These are phyloP conservation scores for Zophobas morio DNA, from an alignment of 1,140 invertebrate species.

Conservation along the genomic window DNA sequence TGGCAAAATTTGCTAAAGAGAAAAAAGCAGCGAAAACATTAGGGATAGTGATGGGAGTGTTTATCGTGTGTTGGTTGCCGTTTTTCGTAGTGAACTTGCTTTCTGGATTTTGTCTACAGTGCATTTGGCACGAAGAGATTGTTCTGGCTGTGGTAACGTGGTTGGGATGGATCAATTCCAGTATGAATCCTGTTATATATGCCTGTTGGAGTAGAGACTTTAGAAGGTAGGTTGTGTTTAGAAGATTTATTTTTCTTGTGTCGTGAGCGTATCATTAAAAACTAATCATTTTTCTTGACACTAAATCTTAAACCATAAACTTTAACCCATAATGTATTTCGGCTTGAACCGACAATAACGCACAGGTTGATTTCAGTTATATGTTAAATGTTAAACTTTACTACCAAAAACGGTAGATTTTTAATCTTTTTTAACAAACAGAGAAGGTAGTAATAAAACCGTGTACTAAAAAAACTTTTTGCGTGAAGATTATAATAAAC, in stretches of 20 bases:
- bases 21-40: slow-evolving; percentile 97
- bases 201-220: slow-evolving; percentile 97
- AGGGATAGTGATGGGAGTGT: slow-evolving; percentile 98
- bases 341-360: too few relatives aligned
- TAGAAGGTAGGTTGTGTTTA: slow-evolving; percentile 79
- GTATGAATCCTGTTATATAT: slow-evolving; percentile 98
- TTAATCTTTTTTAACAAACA: too few relatives aligned
- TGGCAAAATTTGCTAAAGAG: slow-evolving; percentile 94
- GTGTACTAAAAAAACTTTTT: too few relatives aligned
- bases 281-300: too few relatives aligned
- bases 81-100: slow-evolving; percentile 98
- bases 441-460: too few relatives aligned
- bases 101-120: slow-evolving; percentile 90
- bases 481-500: too few relatives aligned
- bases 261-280: too few relatives aligned
- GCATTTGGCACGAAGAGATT: slow-evolving; percentile 90
- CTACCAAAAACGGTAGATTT: too few relatives aligned
- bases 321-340: too few relatives aligned
- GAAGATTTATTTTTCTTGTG: background rate
- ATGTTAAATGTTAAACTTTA: too few relatives aligned
- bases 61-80: slow-evolving; percentile 97
- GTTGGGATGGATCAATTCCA: slow-evolving; percentile 99
- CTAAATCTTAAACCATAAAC: too few relatives aligned
- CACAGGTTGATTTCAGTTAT: too few relatives aligned
- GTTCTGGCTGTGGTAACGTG: slow-evolving; percentile 96